Conservation (phyloP, 2,888 invertebrate species). For the Conistra vaccinii region DNA sequence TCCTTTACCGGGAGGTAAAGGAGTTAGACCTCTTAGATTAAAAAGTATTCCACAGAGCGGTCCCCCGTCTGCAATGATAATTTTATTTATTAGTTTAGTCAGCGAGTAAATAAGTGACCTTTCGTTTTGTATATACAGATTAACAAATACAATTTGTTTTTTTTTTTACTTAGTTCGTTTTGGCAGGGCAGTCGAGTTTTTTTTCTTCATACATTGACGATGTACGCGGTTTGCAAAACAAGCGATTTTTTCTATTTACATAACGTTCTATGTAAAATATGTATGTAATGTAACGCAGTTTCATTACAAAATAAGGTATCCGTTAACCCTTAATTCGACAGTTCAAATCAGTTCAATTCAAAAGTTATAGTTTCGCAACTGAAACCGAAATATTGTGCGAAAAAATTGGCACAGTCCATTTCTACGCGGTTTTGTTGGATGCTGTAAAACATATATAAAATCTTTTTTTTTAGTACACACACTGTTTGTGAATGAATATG, state of each 20-base stretch:
- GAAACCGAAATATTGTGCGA: slow-evolving; percentile 11
- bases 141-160: too few relatives aligned
- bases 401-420: slow-evolving; percentile 33
- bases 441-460: slow-evolving; percentile 32
- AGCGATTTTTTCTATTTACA: neutral
- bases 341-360: too few relatives aligned
- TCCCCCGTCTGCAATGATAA: too few relatives aligned
- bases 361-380: neutral
- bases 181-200: neutral
- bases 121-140: too few relatives aligned
- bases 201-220: neutral
- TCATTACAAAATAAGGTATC: neutral
- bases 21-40: too few relatives aligned
- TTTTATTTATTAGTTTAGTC: too few relatives aligned
- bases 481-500: slow-evolving; percentile 35
- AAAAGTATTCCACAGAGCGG: too few relatives aligned
- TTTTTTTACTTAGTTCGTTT: neutral
- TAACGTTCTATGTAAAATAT: neutral
- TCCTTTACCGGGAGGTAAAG: too few relatives aligned
- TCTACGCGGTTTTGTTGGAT: slow-evolving; percentile 11
- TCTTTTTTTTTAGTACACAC: slow-evolving; percentile 19
- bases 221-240: neutral
- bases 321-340: too few relatives aligned
- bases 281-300: neutral
- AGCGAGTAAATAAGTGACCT: too few relatives aligned